Base-by-base conservation (phyloP, 2,888 invertebrate species). In the Tortrix viridana region DNA sequence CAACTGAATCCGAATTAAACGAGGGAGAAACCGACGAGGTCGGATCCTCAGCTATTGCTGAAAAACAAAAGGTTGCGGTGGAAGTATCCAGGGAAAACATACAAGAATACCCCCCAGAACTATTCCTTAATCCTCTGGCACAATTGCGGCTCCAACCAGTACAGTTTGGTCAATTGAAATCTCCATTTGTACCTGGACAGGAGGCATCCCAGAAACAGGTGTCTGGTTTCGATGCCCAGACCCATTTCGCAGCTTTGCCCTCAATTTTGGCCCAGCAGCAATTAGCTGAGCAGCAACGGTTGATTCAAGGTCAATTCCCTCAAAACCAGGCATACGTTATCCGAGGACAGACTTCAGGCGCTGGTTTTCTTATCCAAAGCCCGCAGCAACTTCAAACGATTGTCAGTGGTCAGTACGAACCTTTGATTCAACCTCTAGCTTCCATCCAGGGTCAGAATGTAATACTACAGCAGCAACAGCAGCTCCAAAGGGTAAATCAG, bases 81-180 rank as follows among this genome's bases (percentile, higher is more conserved):
- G 91, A 92, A 81, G 81, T 91, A 0, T 73, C 89, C 0, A 89
- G 82, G 52, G 89, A 90, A 67, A 89, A 87, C 4, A 68, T 91
- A 1, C 87, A 89, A 66, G 89, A 90, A 67, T 89, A 82, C 26
- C 88, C 90, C 16, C 83, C 89, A 19, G 89, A 91, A 67, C 62
- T 91, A 14, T 89, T 85, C 69, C 71, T 92, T 1, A 84, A 78
- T 59, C 85, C 90, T 0, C 65, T 92, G 14, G 81, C 88, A 14
- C 91, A 90, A 57, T 70, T 89, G 7, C 86, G 86, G 47, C 57
- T 86, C 3, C 87, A 88, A 26, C 85, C 87, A 0, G 85, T 82
- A 50, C 84, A 86, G 60, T 71, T 82, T 0, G 79, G 78, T 19
- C 83, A 79, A 60, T 67, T 87, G 2, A 79, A 79, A 61, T 80